Evolutionary conservation across 1,140 invertebrate species (phyloP).

Genomic region (Dinothrombium tinctorium): DNA sequence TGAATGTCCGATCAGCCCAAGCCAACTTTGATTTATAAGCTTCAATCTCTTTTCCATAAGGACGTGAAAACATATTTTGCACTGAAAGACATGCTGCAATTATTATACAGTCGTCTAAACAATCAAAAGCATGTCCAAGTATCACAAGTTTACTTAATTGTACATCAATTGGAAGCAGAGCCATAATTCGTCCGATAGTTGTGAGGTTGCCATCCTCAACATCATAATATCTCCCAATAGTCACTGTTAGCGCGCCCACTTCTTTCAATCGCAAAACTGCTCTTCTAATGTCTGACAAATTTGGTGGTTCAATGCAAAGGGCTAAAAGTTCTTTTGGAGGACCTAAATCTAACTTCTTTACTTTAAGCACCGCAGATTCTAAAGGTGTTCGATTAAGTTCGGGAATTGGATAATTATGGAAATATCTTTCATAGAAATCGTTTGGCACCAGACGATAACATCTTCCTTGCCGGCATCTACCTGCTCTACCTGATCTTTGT

Average conservation of each 20-base stretch:
- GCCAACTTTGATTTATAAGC: slow-evolving; percentile 30
- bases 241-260: slow-evolving; percentile 33
- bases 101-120: slow-evolving; percentile 56
- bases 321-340: slow-evolving; percentile 53
- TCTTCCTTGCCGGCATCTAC: slow-evolving; percentile 39
- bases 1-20: slow-evolving; percentile 54
- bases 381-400: slow-evolving; percentile 50
- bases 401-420: slow-evolving; percentile 33
- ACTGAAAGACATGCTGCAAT: slow-evolving; percentile 37
- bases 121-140: slow-evolving; percentile 61
- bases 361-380: slow-evolving; percentile 50
- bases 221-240: slow-evolving; percentile 25
- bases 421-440: slow-evolving; percentile 30
- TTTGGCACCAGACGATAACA: slow-evolving; percentile 60
- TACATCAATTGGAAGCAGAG: slow-evolving; percentile 53
- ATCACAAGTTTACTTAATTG: slow-evolving; percentile 57
- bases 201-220: slow-evolving; percentile 62
- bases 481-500: slow-evolving; percentile 83
- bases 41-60: neutral
- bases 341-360: slow-evolving; percentile 59
- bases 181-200: slow-evolving; percentile 57
- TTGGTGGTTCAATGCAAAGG: slow-evolving; percentile 61
- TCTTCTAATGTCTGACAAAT: slow-evolving; percentile 46
- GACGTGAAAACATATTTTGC: neutral
- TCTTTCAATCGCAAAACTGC: slow-evolving; percentile 57